Evolutionary conservation across 1,140 invertebrate genomes (phyloP).

Genomic region (Lucilia cuprina): DNA sequence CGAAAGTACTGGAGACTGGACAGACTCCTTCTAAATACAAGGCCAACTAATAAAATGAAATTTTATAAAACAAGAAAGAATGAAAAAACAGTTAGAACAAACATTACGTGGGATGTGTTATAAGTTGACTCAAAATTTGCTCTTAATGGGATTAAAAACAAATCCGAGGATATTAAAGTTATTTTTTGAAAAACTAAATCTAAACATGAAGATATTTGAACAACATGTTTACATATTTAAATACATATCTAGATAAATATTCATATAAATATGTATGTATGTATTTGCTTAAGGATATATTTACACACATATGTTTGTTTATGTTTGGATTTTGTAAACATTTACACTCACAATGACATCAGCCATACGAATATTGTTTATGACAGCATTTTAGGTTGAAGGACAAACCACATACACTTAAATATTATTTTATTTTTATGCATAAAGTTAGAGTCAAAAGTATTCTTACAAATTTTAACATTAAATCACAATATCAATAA

Average conservation of each 20-base stretch:
- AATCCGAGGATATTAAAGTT: not conserved
- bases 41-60: not conserved
- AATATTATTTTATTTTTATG: no score
- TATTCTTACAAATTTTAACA: no score
- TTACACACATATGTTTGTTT: slow-evolving; percentile 2
- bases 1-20: not conserved
- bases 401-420: not conserved
- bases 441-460: no score
- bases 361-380: not conserved
- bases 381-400: slow-evolving; percentile 14
- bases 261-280: not conserved
- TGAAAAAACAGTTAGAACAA: not conserved
- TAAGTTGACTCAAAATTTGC: not conserved
- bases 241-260: not conserved
- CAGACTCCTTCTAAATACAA: not conserved
- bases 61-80: not conserved
- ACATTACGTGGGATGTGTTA: not conserved
- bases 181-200: not conserved
- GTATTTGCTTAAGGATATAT: not conserved
- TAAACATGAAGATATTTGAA: not conserved
- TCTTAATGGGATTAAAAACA: not conserved
- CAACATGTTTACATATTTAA: not conserved
- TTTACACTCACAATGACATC: slow-evolving; percentile 1
- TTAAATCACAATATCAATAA: no score
- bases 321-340: not conserved